Base-by-base conservation (phyloP, 2,113 vertebrate species). In the Turdus rufiventris region DNA sequence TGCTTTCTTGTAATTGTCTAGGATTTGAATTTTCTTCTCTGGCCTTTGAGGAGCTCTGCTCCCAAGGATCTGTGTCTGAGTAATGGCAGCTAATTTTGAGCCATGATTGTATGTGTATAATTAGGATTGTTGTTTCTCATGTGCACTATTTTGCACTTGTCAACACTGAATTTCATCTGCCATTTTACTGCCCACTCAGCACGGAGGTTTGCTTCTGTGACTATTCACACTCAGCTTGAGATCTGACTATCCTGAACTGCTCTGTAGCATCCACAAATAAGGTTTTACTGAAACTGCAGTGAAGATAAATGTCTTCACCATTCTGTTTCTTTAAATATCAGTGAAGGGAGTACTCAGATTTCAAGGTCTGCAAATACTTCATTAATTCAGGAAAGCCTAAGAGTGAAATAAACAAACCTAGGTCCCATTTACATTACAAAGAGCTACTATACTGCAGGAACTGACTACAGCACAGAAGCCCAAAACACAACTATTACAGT, bases 321-420 rank as follows among this genome's bases (percentile, higher is more conserved):
- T 85, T 84, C 79, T 90, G 73, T 86, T 95, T 73, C 85, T 94
- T 93, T 91, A 96, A 96, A 48, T 89, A 93, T 38, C 82, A 80
- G 75, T 54, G 85, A 90, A 95, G 83, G 54, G 68, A 95, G 58
- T 88, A 87, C 48, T 94, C 2, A 0, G 77, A 90, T 70, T 88
- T 10, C 0, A 1, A 96, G 71, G 62, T 81, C 54, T 70, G 71
- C 91, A 89, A 87, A 88, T 94, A 95, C 90, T 95, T 93, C 94
- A 88, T 96, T 96, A 96, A 96, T 93, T 93, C 93, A 93, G 71
- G 87, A 96, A 94, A 94, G 85, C 53, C 85, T 91, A 76, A 54
- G 84, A 96, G 74, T 95, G 92, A 94, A 96, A 93, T 91, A 91
- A 95, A 95, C 82, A 96, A 93, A 92, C 91, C 82, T 70, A 71